Evolutionary conservation across 1,140 invertebrate genomes (phyloP).

Genomic region (Philotrypesis tridentata): DNA sequence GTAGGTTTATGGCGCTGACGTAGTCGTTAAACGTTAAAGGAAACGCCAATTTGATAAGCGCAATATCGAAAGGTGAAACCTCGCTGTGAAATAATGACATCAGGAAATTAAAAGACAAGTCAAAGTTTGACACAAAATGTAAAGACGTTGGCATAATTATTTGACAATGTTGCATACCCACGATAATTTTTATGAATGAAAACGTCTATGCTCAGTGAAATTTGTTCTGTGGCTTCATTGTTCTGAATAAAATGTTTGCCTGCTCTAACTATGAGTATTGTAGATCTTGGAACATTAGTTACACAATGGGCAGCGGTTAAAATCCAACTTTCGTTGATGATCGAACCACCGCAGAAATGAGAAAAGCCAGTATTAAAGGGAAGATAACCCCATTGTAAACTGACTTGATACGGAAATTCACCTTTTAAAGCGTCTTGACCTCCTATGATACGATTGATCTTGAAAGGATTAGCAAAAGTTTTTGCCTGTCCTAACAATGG

Average conservation of each 20-base stretch:
- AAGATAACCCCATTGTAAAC: slow-evolving; percentile 53
- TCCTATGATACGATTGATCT: slow-evolving; percentile 62
- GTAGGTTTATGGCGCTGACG: slow-evolving; percentile 74
- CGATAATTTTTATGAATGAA: slow-evolving; percentile 72
- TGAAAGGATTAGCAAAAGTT: neutral
- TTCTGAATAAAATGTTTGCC: slow-evolving; percentile 61
- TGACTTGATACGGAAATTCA: slow-evolving; percentile 69
- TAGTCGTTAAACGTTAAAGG: slow-evolving; percentile 73
- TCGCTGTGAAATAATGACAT: slow-evolving; percentile 60
- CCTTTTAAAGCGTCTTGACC: slow-evolving; percentile 60
- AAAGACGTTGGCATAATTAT: neutral
- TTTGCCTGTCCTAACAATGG: neutral
- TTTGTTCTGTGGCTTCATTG: slow-evolving; percentile 69
- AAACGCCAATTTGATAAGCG: slow-evolving; percentile 75
- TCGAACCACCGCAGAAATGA: slow-evolving; percentile 36
- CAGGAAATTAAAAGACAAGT: neutral
- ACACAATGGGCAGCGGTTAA: slow-evolving; percentile 43
- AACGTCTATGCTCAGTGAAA: slow-evolving; percentile 44
- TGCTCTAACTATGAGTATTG: slow-evolving; percentile 56
- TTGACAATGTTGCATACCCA: slow-evolving; percentile 62
- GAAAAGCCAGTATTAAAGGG: neutral
- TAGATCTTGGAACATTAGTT: neutral
- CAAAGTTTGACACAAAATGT: too few species aligned
- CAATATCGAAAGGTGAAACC: slow-evolving; percentile 78
- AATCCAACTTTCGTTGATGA: slow-evolving; percentile 11